Conservation (phyloP, 2,888 invertebrate genomes). For the Aleiodes leptofemur region DNA sequence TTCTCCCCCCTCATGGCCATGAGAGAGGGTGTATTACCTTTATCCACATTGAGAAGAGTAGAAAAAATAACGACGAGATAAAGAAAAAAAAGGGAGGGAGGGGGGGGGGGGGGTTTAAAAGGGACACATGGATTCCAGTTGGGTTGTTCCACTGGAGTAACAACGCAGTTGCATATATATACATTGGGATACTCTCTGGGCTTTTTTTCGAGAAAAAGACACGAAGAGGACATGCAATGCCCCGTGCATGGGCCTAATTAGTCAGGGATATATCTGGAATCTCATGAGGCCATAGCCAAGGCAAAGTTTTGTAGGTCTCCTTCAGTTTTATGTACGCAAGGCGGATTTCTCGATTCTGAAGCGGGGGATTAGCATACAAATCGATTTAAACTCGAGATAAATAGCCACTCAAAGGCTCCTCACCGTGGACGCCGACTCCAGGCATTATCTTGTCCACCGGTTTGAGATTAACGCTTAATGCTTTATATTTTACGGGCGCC, state of each 20-base stretch:
- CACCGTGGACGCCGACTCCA: slow-evolving; percentile 71
- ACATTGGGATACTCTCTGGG: not conserved
- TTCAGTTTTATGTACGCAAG: slow-evolving; percentile 72
- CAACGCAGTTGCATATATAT: slow-evolving; percentile 33
- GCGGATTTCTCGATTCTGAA: slow-evolving; percentile 69
- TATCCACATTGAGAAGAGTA: not conserved
- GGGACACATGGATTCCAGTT: not conserved
- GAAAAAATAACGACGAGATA: slow-evolving; percentile 43
- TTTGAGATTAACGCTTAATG: slow-evolving; percentile 74
- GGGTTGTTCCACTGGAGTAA: slow-evolving; percentile 11
- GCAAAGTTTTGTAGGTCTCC: slow-evolving; percentile 72
- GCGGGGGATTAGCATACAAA: slow-evolving; percentile 76
- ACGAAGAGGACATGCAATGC: slow-evolving; percentile 50
- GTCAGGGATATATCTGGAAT: slow-evolving; percentile 75
- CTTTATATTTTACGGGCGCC: slow-evolving; percentile 71
- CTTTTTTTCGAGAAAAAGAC: slow-evolving; percentile 1
- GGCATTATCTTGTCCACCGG: slow-evolving; percentile 74
- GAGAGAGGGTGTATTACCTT: too few relatives aligned
- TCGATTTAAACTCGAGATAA: slow-evolving; percentile 76
- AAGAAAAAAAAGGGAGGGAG: slow-evolving; percentile 1
- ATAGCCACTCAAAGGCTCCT: slow-evolving; percentile 74
- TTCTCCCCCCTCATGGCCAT: too few relatives aligned
- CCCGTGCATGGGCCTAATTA: slow-evolving; percentile 70
- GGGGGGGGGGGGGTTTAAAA: not conserved
- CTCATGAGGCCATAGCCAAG: slow-evolving; percentile 64